Evolutionary conservation across 2,888 invertebrate species (phyloP).

Genomic region (Dolomedes plantarius): DNA sequence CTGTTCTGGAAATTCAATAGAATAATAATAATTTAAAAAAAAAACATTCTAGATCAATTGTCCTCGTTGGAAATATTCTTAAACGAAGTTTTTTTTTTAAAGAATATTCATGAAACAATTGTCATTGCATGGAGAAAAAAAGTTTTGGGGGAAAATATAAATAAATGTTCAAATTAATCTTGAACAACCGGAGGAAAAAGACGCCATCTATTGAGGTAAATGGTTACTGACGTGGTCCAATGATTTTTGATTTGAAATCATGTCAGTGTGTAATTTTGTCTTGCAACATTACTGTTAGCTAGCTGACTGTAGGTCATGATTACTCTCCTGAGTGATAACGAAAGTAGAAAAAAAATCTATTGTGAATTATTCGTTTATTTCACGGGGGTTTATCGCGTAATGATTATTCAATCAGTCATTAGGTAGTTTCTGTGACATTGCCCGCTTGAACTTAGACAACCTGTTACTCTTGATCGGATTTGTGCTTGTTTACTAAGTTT

Average conservation of each 20-base stretch:
- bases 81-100: neutral
- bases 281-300: slow-evolving; percentile 8
- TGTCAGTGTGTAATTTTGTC: slow-evolving; percentile 14
- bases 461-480: too few relatives aligned
- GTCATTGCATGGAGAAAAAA: neutral
- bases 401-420: neutral
- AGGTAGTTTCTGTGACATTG: neutral
- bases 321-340: neutral
- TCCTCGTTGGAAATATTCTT: neutral
- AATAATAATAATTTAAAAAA: too few relatives aligned
- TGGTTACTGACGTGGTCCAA: neutral
- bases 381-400: neutral
- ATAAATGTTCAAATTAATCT: too few relatives aligned
- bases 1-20: too few relatives aligned
- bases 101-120: neutral
- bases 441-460: neutral
- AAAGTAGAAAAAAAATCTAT: neutral
- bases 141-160: too few relatives aligned
- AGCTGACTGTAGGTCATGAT: slow-evolving; percentile 18
- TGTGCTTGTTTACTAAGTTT: too few relatives aligned
- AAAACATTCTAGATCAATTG: neutral
- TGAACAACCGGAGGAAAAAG: neutral
- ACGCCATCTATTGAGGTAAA: neutral
- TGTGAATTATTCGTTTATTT: neutral
- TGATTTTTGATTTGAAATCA: neutral